Evolutionary conservation across 2,113 vertebrate species (phyloP), one percentile per base, ranked within the genome.

Genomic region (Athene noctua): DNA sequence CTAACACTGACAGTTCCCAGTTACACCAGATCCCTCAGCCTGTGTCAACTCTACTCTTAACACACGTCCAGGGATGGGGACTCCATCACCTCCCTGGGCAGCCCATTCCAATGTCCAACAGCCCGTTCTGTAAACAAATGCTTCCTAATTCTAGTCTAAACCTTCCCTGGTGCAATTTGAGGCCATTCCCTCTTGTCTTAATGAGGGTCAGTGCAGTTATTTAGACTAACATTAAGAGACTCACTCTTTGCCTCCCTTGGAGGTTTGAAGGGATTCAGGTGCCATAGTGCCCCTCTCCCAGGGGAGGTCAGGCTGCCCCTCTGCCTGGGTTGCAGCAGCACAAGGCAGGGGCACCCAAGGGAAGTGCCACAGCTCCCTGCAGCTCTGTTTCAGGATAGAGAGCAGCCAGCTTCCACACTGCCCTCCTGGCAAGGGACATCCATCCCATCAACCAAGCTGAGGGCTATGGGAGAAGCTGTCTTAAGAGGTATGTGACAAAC

Each of bases 381-480:
- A 0, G 55, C 46, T 71, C 3, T 6, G 6, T 34, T 63, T 71
- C 7, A 22, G 25, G 52, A 10, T 7, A 18, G 4, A 15, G 25
- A 61, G 32, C 6, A 38, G 59, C 13, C 70, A 62, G 58, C 14
- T 58, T 22, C 80, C 66, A 44, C 34, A 3, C 18, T 23, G 40
- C 34, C 15, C 40, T 74, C 46, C 36, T 30, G 12, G 34, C 1
- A 1, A 8, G 44, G 7, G 11, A 0, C 30, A 19, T 32, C 19
- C 6, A 0, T 23, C 36, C 70, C 70, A 65, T 58, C 29, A 27
- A 34, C 18, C 34, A 54, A 49, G 59, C 13, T 5, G 47, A 72
- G 22, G 11, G 32, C 85, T 27, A 65, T 10, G 46, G 36, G 34
- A 70, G 17, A 57, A 13, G 30, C 44, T 59, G 15, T 20, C 29